A percentile compares a stretch with the other conserved stretches of the same genome.
Evolutionary conservation across 2,888 invertebrate species (phyloP).

Genomic region (Morpho helenor): DNA sequence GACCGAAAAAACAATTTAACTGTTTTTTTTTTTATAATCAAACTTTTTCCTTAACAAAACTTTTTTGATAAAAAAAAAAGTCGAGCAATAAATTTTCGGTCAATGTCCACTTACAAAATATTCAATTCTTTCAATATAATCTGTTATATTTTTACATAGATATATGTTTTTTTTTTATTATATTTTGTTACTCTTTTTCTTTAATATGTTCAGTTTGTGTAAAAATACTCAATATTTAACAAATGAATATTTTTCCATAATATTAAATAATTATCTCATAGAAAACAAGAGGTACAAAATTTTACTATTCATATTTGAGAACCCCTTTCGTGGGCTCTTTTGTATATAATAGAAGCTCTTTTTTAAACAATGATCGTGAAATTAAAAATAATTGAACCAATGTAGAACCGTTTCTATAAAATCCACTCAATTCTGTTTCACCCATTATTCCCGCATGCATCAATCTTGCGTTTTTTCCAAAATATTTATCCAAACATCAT

Average conservation of each 20-base stretch:
- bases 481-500: conserved; percentile 23
- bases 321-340: conserved; percentile 49
- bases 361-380: conserved; percentile 36
- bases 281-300: conserved; percentile 69
- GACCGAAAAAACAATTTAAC: conserved; percentile 38
- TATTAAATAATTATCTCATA: conserved; percentile 72
- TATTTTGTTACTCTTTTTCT: conserved; percentile 55
- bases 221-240: conserved; percentile 75
- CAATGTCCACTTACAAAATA: conserved; percentile 57
- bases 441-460: conserved; percentile 40
- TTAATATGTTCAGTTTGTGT: conserved; percentile 71
- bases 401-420: conserved; percentile 9
- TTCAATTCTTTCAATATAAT: conserved; percentile 37
- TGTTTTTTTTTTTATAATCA: conserved; percentile 3
- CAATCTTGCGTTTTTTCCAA: conserved; percentile 23
- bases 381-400: conserved; percentile 32
- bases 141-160: conserved; percentile 55
- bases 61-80: conserved; percentile 21
- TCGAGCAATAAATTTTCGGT: conserved; percentile 34
- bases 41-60: conserved; percentile 17
- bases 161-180: conserved; percentile 51
- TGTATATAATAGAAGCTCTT: conserved; percentile 70
- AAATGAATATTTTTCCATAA: conserved; percentile 64
- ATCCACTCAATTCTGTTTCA: conserved; percentile 20
- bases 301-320: conserved; percentile 41